A percentile compares a stretch with the other conserved stretches of the same genome.
phyloP scores from a whole-genome alignment of 2,113 vertebrate species.

The Aramus guarauna region DNA sequence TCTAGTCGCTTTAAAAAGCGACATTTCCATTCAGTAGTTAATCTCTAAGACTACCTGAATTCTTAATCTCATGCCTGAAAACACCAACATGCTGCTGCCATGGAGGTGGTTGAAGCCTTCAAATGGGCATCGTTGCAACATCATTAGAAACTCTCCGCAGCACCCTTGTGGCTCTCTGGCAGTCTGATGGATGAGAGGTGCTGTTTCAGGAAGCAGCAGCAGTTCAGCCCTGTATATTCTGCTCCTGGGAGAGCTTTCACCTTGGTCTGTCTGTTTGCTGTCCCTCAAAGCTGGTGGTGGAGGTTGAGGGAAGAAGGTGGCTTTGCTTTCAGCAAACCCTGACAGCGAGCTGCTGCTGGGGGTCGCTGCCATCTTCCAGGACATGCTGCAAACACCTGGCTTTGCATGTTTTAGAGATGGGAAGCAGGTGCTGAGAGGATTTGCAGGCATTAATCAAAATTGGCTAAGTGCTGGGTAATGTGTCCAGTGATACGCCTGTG shows the following conservation, averaged over 20 bases:
- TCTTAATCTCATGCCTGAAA: background rate
- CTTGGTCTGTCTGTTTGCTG: background rate
- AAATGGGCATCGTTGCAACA: accelerated
- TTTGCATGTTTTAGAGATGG: accelerated
- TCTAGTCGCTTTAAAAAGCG: background rate
- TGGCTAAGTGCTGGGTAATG: background rate
- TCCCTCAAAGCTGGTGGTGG: background rate
- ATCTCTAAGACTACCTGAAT: background rate
- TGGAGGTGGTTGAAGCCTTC: background rate
- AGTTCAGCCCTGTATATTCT: background rate
- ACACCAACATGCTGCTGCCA: background rate
- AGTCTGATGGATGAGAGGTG: accelerated
- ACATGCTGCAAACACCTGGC: background rate
- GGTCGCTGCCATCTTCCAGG: background rate
- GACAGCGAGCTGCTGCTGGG: background rate
- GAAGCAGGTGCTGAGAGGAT: background rate
- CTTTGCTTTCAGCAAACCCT: background rate
- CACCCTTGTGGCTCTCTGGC: accelerated
- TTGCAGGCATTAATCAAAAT: background rate
- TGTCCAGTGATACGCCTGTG: accelerated
- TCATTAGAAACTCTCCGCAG: accelerated
- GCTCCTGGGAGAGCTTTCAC: background rate
- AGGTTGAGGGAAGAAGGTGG: background rate
- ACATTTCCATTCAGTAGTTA: background rate
- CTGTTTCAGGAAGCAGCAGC: background rate